Evolutionary conservation across 1,140 invertebrate species (phyloP).

Genomic region (Solen grandis): DNA sequence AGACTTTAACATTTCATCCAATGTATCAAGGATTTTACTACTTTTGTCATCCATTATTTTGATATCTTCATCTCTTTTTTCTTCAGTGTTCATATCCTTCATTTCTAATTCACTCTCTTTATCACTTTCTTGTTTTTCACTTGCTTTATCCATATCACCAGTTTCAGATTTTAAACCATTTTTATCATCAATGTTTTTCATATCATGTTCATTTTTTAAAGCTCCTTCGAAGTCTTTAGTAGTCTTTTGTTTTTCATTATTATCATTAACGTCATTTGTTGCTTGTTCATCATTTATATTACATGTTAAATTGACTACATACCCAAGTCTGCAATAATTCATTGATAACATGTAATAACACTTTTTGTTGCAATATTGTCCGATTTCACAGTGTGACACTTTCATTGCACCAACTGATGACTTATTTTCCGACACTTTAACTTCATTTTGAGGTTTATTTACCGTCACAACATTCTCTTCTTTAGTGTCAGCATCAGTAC

Average conservation of each 20-base stretch:
- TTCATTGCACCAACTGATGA: neutral
- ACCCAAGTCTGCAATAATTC: constrained; percentile 10
- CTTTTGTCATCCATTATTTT: too few species aligned
- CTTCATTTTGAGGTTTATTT: neutral
- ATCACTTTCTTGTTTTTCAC: constrained; percentile 1
- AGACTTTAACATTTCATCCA: too few species aligned
- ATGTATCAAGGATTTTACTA: too few species aligned
- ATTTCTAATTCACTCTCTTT: neutral
- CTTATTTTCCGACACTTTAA: neutral
- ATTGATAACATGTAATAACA: constrained; percentile 29
- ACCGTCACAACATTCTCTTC: neutral
- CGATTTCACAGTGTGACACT: neutral
- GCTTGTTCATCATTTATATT: too few species aligned
- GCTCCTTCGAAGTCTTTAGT: constrained; percentile 84
- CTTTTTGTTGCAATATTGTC: neutral
- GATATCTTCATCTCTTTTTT: neutral
- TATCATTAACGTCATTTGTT: constrained; percentile 75
- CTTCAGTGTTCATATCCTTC: constrained; percentile 3
- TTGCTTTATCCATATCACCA: neutral
- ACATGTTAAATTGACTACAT: too few species aligned
- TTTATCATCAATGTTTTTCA: neutral
- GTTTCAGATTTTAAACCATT: constrained; percentile 3
- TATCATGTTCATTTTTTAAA: constrained; percentile 16
- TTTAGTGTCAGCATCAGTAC: neutral
- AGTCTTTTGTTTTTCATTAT: constrained; percentile 89